Evolutionary conservation across 1,140 invertebrate species (phyloP), one percentile per base, ranked within the genome.

Genomic region (Drosophila rufa): DNA sequence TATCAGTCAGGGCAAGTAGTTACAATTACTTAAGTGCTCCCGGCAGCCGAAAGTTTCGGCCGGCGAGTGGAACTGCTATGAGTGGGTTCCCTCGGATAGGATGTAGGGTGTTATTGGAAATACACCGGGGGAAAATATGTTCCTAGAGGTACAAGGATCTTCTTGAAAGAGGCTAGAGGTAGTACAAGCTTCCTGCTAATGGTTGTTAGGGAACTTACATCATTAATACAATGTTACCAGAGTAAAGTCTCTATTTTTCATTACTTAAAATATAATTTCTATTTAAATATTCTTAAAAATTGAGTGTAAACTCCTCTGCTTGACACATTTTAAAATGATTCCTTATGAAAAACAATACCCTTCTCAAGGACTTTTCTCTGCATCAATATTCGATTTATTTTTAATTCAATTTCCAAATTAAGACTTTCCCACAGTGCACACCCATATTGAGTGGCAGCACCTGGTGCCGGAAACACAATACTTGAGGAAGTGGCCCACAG

Each of bases 21-120:
- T 89, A 89, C 84, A 89, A 89, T 89, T 89, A 89, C 84, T 90
- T 90, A 89, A 90, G 85, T 90, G 84, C 85, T 80, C 73, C 59
- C 68, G 60, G 80, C 85, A 70, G 64, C 70, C 48, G 59, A 68
- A 75, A 70, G 42, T 58, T 67, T 53, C 19, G 15, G n/a, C 64
- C 19, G n/a, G 51, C 46, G 67, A 55, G 15, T 30, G 69, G 17
- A 53, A 74, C 19, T 33, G 55, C 11, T 36, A 22, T 38, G n/a
- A 42, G 8, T 36, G 30, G 30, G 30, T 17, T 7, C 15, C 30
- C 4, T 30, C 4, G 22, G 12, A 14, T 17, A 19, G 7, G 38
- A 6, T 40, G 8, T 38, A 15, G 33, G 51, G 17, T 55, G 4
- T 50, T 51, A 51, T 56, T 56, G 56, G 22, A 56, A 47, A 30